Evolutionary conservation across 2,888 invertebrate genomes (phyloP), one percentile per base, ranked within the genome.

Genomic region (Cyrtodaria siliqua): DNA sequence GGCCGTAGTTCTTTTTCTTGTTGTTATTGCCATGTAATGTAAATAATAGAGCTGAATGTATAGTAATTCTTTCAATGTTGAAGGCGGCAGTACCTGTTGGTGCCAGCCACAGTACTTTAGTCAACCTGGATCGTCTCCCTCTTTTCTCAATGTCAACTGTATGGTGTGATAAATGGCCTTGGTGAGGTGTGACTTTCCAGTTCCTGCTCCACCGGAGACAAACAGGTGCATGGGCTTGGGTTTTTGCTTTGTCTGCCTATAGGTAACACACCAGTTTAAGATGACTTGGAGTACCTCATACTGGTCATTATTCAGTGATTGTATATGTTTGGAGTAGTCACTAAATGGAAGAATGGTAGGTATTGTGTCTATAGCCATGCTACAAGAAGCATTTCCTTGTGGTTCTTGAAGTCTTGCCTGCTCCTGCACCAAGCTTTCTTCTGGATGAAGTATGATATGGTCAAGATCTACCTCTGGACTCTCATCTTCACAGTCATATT

Each of bases 181-280:
- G n/a, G 53, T 62, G 9, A 77, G 33, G 53, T 72, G 68, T n/a
- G 67, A 72, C n/a, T 60, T 77, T 77, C 77, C 77, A 24, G 72
- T 77, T 4, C 77, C 77, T 27, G 67, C 72, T 33, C 77, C 71
- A 18, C 77, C 77, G 14, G 72, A 57, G 16, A 77, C 60, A 53
- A 72, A 77, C 2, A 77, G 29, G 70, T 61, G 71, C 27, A 72
- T 23, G 24, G 71, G 68, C 20, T 59, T 38, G 27, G 56, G 66
- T 56, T 55, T 55, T 33, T 55, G 44, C 27, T 18, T 55, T 20
- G 27, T 69, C 44, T 69, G 55, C 20, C 53, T 64, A 29, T 40
- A 56, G 23, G 53, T 38, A 55, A 64, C 55, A 29, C 69, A 69
- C 69, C 69, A 69, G n/a, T 60, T 61, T 8, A 61, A 56, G 14